Percentiles rank a stretch among this genome's conserved stretches.
Conservation (phyloP, 2,113 vertebrate genomes). For the Thamnaconus septentrionalis region DNA sequence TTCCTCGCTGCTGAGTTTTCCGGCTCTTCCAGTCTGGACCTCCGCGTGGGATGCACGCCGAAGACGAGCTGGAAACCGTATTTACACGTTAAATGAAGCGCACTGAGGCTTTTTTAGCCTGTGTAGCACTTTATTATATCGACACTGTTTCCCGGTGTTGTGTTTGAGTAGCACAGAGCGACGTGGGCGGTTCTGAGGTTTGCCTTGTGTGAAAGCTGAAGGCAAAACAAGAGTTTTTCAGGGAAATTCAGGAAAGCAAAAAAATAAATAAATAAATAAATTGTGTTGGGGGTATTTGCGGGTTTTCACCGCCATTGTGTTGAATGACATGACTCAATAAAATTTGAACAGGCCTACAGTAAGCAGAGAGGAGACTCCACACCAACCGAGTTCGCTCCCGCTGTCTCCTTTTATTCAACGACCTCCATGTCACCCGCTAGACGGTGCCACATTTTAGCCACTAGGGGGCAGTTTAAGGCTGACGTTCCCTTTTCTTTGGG, state of each 20-base stretch:
- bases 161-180: constrained; percentile 50
- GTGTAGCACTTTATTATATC: constrained; percentile 65
- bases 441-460: neutral
- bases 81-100: constrained; percentile 36
- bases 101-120: constrained; percentile 41
- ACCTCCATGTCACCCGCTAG: neutral
- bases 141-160: constrained; percentile 41
- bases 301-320: too few species aligned
- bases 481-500: neutral
- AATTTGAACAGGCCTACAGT: too few species aligned
- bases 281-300: neutral
- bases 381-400: too few species aligned
- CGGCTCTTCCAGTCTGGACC: constrained; percentile 28
- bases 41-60: neutral
- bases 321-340: too few species aligned
- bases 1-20: constrained; percentile 10
- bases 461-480: neutral
- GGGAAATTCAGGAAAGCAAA: constrained; percentile 43
- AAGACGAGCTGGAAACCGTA: constrained; percentile 20
- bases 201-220: constrained; percentile 20
- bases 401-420: too few species aligned
- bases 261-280: neutral
- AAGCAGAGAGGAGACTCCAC: too few species aligned
- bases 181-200: constrained; percentile 33
- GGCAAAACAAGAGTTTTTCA: constrained; percentile 3